Evolutionary conservation across 2,113 vertebrate species (phyloP).

Genomic region (Stictonetta naevosa): DNA sequence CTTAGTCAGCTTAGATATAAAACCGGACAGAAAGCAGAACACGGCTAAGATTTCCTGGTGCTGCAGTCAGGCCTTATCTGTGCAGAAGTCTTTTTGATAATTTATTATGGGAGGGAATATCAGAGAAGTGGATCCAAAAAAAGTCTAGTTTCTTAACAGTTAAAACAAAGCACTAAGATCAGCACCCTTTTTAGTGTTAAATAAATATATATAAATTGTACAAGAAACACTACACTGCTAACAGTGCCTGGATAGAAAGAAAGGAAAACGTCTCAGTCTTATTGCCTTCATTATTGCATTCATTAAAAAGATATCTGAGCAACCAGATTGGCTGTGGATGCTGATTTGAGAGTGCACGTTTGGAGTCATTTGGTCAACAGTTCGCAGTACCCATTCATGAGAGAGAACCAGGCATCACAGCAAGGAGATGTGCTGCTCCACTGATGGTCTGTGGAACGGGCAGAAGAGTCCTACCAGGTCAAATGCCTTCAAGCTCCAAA

Average conservation of each 20-base stretch:
- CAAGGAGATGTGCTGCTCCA: background rate
- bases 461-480: background rate
- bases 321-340: background rate
- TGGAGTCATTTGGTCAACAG: background rate
- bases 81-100: background rate
- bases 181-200: background rate
- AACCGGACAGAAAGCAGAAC: constrained; percentile 44
- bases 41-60: constrained; percentile 3
- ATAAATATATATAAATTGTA: fast-evolving
- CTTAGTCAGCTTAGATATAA: constrained; percentile 50
- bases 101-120: background rate
- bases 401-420: background rate
- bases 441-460: background rate
- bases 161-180: background rate
- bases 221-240: background rate
- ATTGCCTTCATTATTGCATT: background rate
- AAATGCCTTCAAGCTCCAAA: background rate
- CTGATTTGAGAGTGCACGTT: background rate
- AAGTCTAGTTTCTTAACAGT: background rate
- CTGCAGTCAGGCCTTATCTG: constrained; percentile 18
- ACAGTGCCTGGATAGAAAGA: background rate
- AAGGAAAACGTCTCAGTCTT: background rate
- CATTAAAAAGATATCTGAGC: background rate
- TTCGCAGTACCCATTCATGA: background rate
- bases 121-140: background rate